These are phyloP conservation scores for Phorcus lineatus DNA, from an alignment of 2,888 invertebrate species.

Conservation along the genomic window DNA sequence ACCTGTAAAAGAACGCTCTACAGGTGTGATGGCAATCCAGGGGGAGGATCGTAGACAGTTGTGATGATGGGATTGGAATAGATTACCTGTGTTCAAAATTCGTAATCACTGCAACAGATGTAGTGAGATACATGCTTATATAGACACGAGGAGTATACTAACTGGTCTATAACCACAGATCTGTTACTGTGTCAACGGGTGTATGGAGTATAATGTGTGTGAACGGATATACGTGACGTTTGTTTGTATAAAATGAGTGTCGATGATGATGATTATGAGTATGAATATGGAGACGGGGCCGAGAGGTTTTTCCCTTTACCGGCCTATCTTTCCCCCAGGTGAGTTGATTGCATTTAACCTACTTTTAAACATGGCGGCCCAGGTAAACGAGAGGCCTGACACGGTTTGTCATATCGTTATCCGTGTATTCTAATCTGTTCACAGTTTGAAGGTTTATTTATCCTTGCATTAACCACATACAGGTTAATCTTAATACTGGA, in stretches of 20 bases:
- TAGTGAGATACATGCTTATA: neutral
- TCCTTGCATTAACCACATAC: neutral
- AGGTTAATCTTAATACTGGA: neutral
- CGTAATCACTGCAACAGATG: conserved; percentile 5
- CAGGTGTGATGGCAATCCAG: conserved; percentile 2
- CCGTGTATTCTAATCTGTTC: neutral
- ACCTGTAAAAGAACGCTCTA: neutral
- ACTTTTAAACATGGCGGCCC: conserved; percentile 19
- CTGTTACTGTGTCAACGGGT: too few species aligned
- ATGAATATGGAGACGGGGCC: conserved; percentile 26
- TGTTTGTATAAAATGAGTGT: neutral
- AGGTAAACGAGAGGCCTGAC: neutral
- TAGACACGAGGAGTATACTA: too few species aligned
- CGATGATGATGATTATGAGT: conserved; percentile 16
- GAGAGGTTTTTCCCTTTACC: conserved; percentile 45
- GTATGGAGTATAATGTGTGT: neutral
- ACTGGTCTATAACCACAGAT: too few species aligned
- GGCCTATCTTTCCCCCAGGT: conserved; percentile 58
- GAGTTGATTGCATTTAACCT: conserved; percentile 25
- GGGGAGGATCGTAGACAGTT: neutral
- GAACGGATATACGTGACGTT: neutral
- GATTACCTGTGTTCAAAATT: too few species aligned
- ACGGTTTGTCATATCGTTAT: neutral
- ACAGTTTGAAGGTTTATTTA: neutral
- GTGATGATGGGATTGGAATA: too few species aligned